Evolutionary conservation across 1,140 invertebrate species (phyloP).

Genomic region (Ridgeia piscesae): DNA sequence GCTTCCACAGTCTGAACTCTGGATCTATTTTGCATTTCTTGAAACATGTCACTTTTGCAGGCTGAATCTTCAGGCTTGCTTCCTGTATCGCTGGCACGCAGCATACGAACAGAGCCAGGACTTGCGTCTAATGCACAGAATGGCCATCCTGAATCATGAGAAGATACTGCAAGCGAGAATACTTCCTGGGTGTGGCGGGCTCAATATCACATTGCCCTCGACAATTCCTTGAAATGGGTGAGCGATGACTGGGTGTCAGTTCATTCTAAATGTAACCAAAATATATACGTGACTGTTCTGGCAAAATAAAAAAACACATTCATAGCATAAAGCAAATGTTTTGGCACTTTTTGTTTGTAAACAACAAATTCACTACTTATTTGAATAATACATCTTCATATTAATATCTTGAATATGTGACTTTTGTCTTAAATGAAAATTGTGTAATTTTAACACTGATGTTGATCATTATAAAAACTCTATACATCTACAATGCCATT

Average conservation of each 20-base stretch:
- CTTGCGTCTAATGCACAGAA: slow-evolving; percentile 41
- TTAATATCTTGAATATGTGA: too few relatives aligned
- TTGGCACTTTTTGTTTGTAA: too few relatives aligned
- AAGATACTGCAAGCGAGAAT: neutral
- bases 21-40: neutral
- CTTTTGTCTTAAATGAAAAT: too few relatives aligned
- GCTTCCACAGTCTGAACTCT: neutral
- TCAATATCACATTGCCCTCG: neutral
- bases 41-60: slow-evolving; percentile 34
- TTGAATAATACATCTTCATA: too few relatives aligned
- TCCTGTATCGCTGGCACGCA: slow-evolving; percentile 40
- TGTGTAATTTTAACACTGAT: too few relatives aligned
- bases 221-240: neutral
- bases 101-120: slow-evolving; percentile 39
- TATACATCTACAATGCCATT: too few relatives aligned
- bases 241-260: neutral
- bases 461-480: too few relatives aligned
- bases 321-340: too few relatives aligned
- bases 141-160: slow-evolving; percentile 32
- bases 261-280: neutral
- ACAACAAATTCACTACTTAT: too few relatives aligned
- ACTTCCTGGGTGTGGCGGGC: neutral
- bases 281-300: too few relatives aligned
- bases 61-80: slow-evolving; percentile 39
- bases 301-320: too few relatives aligned